These are phyloP conservation scores for Helicoverpa armigera DNA, from an alignment of 1,140 invertebrate species.

Conservation along the genomic window DNA sequence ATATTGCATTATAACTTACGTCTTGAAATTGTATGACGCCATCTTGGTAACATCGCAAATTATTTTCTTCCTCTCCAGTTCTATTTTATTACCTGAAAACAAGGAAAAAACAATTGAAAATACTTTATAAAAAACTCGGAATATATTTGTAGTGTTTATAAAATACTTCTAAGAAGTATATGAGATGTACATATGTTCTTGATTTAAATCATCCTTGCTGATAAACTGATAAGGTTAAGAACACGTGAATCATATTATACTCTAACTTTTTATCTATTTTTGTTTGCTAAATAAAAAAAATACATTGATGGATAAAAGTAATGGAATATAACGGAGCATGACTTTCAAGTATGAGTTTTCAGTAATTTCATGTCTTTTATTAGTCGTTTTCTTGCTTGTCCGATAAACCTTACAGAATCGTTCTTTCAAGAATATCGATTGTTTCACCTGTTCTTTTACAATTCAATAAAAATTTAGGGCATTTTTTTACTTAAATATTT, in stretches of 20 bases:
- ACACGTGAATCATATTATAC: too few species aligned
- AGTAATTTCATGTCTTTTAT: neutral
- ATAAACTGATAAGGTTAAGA: neutral
- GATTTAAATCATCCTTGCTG: conserved; percentile 23
- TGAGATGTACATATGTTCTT: conserved; percentile 33
- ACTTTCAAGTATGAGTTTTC: neutral
- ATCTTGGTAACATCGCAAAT: conserved; percentile 75
- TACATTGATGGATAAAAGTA: too few species aligned
- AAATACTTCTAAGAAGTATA: conserved; percentile 33
- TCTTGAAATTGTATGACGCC: conserved; percentile 71
- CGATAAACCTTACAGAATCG: neutral
- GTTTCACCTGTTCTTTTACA: neutral
- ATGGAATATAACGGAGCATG: too few species aligned
- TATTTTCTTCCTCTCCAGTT: conserved; percentile 37
- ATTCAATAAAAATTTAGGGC: conserved; percentile 10
- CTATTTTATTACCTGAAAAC: conserved; percentile 64
- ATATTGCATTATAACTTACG: conserved; percentile 62
- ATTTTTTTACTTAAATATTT: neutral
- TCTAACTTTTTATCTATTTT: too few species aligned
- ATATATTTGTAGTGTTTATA: too few species aligned
- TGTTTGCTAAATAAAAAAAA: too few species aligned
- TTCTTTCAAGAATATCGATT: neutral
- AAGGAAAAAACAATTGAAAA: conserved; percentile 34
- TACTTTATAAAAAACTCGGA: conserved; percentile 2
- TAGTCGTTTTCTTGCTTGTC: too few species aligned